A percentile compares a stretch with the other conserved stretches of the same genome.
These are phyloP conservation scores for Clunio marinus DNA, from an alignment of 2,888 invertebrate species.

Conservation along the genomic window DNA sequence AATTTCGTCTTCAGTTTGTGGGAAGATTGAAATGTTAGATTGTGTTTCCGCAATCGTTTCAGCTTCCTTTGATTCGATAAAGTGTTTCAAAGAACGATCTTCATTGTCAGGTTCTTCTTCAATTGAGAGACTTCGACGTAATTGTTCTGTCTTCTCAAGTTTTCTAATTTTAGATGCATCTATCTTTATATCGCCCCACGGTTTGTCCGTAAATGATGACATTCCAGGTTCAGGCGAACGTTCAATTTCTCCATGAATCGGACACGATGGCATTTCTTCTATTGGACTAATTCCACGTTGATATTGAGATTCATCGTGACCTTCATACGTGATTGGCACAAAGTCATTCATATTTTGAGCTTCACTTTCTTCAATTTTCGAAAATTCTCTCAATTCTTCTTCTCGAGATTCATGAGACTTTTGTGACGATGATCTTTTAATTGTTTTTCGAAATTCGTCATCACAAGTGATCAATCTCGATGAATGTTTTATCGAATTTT, in stretches of 20 bases:
- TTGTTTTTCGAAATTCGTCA: slow-evolving; percentile 30
- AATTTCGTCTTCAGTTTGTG: slow-evolving; percentile 24
- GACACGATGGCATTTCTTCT: slow-evolving; percentile 10
- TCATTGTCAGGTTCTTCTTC: slow-evolving; percentile 44
- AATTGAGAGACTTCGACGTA: slow-evolving; percentile 46
- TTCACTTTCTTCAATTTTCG: slow-evolving; percentile 62
- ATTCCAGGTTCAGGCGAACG: slow-evolving; percentile 46
- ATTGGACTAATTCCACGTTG: slow-evolving; percentile 42
- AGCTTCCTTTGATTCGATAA: slow-evolving; percentile 45
- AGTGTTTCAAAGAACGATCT: no score
- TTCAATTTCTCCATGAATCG: slow-evolving; percentile 38
- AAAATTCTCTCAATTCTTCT: slow-evolving; percentile 61
- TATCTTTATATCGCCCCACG: slow-evolving; percentile 23
- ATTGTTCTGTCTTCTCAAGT: neutral
- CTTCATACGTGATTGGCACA: slow-evolving; percentile 48
- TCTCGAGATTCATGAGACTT: slow-evolving; percentile 55
- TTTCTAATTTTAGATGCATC: slow-evolving; percentile 12
- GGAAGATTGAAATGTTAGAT: no score
- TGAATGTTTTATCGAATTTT: neutral
- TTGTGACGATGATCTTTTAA: neutral
- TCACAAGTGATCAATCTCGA: slow-evolving; percentile 8
- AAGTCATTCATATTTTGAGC: slow-evolving; percentile 50
- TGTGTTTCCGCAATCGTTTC: no score
- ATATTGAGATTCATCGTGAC: slow-evolving; percentile 42
- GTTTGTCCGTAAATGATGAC: slow-evolving; percentile 42